Evolutionary conservation across 2,888 invertebrate genomes (phyloP), one percentile per base, ranked within the genome.

Genomic region (Xylota segnis): DNA sequence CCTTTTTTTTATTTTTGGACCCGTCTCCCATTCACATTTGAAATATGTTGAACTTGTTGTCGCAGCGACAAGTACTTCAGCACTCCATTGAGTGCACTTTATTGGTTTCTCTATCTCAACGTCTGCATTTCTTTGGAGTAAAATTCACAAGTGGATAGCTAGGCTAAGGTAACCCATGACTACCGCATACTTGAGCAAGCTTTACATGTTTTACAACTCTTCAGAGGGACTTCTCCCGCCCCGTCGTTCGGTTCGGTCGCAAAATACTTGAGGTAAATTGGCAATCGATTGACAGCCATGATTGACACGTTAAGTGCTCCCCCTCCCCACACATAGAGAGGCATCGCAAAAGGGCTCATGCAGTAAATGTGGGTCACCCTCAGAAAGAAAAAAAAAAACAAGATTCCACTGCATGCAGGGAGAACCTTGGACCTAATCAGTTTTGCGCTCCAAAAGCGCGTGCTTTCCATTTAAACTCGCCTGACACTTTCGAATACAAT

Each of bases 21-120:
- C 56, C 50, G 16, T 45, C 65, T 18, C 18, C 54, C 43, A 65
- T 66, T 58, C 14, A 75, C 45, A 54, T 56, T 43, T 37, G 34
- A 59, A 61, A 81, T n/a, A n/a, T 68, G 72, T 70, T 56, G 52
- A 83, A 74, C 68, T 78, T 83, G 66, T 71, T 83, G 71, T 61
- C 72, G 37, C 50, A 70, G 63, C 61, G 50, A 43, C 43, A 47
- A 74, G 74, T 63, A 34, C 63, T 75, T 23, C 29, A 74, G 37
- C 40, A 43, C 54, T 61, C 12, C 54, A 50, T 34, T 10, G 37
- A 79, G 68, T 75, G 74, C 79, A 81, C 75, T 81, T 59, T 59
- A 65, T 47, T 32, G 81, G 83, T 70, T 70, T 75, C 56, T 37
- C 47, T 52, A 58, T 43, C 61, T 66, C 61, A 18, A 10, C 14